phyloP scores from a whole-genome alignment of 2,888 invertebrate genomes.

The Pyrochroa serraticornis region DNA sequence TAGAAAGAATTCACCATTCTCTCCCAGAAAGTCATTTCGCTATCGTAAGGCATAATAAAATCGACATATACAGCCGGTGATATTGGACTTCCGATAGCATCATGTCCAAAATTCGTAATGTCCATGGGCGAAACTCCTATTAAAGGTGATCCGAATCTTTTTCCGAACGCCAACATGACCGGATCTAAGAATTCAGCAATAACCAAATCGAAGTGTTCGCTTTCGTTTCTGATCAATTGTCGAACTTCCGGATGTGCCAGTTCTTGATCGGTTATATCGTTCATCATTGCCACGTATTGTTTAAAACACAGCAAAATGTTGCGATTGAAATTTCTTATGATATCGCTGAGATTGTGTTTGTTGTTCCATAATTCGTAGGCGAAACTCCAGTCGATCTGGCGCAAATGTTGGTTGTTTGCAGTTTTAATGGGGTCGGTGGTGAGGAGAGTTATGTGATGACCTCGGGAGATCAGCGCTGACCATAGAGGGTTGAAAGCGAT shows the following conservation, averaged over 20 bases:
- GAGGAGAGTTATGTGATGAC: conserved; percentile 59
- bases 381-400: conserved; percentile 53
- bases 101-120: conserved; percentile 33
- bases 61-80: conserved; percentile 45
- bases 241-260: conserved; percentile 41
- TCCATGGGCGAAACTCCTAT: conserved; percentile 44
- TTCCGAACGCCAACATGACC: conserved; percentile 33
- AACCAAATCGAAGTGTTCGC: conserved; percentile 38
- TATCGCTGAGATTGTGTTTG: conserved; percentile 25
- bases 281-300: conserved; percentile 16
- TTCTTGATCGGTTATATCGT: conserved; percentile 25
- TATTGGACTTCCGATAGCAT: conserved; percentile 41
- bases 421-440: conserved; percentile 55
- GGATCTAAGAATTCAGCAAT: conserved; percentile 36
- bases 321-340: conserved; percentile 1
- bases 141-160: conserved; percentile 40
- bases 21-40: conserved; percentile 35
- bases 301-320: conserved; percentile 5
- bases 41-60: conserved; percentile 32
- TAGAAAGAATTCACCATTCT: conserved; percentile 28
- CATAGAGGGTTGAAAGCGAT: conserved; percentile 57
- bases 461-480: conserved; percentile 55
- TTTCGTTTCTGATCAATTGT: conserved; percentile 41
- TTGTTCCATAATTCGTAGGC: conserved; percentile 43
- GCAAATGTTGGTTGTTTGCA: conserved; percentile 48